phyloP scores from a whole-genome alignment of 2,888 invertebrate species.

The Rutpela maculata region DNA sequence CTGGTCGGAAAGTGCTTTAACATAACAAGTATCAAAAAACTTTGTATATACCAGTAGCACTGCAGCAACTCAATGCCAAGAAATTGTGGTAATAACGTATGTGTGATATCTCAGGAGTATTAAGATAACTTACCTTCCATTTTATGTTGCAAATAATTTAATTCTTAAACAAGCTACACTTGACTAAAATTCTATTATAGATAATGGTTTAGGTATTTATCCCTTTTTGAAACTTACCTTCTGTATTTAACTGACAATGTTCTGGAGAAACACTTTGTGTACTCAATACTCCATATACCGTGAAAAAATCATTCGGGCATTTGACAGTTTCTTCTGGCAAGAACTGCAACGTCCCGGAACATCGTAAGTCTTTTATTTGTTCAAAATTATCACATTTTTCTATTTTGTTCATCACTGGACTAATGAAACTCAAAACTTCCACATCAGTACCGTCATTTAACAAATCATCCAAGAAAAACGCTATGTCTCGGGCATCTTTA shows the following conservation, averaged over 20 bases:
- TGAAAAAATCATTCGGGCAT: constrained; percentile 71
- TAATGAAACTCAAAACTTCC: constrained; percentile 82
- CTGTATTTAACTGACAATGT: constrained; percentile 77
- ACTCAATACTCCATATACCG: constrained; percentile 78
- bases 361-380: constrained; percentile 70
- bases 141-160: too few species aligned
- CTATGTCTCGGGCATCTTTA: constrained; percentile 77
- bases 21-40: too few species aligned
- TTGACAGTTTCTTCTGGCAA: constrained; percentile 76
- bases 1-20: too few species aligned
- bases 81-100: too few species aligned
- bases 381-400: constrained; percentile 79
- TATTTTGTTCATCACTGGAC: constrained; percentile 80
- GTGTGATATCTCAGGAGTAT: too few species aligned
- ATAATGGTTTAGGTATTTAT: too few species aligned
- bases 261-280: constrained; percentile 80
- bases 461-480: constrained; percentile 78
- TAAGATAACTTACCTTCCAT: too few species aligned
- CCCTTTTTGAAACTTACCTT: constrained; percentile 71
- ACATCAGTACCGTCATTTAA: constrained; percentile 82
- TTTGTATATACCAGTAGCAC: too few species aligned
- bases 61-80: too few species aligned
- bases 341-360: constrained; percentile 76
- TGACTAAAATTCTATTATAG: too few species aligned
- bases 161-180: too few species aligned